Conservation (phyloP, 2,113 vertebrate genomes). For the Grantiella picta region DNA sequence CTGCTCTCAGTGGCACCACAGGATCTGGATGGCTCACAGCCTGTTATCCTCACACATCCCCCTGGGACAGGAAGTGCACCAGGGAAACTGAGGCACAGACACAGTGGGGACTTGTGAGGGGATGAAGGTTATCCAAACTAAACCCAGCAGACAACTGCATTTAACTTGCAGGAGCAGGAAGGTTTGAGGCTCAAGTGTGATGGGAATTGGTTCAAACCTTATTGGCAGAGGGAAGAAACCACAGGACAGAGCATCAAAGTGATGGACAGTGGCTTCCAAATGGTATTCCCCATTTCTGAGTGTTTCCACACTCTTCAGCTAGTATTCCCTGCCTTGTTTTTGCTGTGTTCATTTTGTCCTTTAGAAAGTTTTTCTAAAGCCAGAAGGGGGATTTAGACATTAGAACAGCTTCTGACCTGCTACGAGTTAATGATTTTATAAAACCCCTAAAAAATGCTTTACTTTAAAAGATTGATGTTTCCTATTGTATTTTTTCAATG, state of each 20-base stretch:
- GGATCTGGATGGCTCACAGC: fast-evolving
- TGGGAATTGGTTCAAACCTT: neutral
- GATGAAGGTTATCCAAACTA: neutral
- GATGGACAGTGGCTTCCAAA: neutral
- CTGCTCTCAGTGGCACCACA: neutral
- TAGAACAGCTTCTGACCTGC: conserved; percentile 29
- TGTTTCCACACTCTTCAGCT: neutral
- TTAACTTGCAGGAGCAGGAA: neutral
- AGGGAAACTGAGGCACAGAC: neutral
- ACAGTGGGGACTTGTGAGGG: neutral
- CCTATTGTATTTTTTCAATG: conserved; percentile 68
- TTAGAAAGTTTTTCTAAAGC: neutral
- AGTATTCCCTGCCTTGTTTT: neutral
- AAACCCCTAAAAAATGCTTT: conserved; percentile 60
- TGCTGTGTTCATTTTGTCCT: neutral
- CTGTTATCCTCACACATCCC: neutral
- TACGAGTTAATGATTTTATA: conserved; percentile 48
- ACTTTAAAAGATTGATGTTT: conserved; percentile 65
- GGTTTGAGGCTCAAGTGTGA: neutral
- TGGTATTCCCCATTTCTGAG: neutral
- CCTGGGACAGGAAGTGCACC: neutral
- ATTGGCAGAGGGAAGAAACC: neutral
- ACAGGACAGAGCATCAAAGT: neutral
- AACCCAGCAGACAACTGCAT: neutral
- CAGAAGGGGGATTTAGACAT: neutral